These are phyloP conservation scores for Pholis gunnellus DNA, from an alignment of 2,113 vertebrate genomes.

Conservation along the genomic window DNA sequence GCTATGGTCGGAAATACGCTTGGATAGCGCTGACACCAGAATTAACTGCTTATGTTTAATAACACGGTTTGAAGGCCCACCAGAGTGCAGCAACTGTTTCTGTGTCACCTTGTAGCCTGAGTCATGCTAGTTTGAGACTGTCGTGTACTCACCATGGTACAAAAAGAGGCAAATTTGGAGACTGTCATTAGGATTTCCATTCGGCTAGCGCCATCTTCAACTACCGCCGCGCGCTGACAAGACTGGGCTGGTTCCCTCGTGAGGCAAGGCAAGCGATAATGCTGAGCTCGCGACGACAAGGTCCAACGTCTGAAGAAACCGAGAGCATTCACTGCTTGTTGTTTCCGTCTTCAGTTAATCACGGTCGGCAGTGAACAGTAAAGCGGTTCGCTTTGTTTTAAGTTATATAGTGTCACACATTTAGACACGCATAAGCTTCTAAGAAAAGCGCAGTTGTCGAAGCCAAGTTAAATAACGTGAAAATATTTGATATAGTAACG, in stretches of 20 bases:
- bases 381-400: background rate
- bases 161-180: constrained; percentile 98
- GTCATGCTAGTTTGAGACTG: background rate
- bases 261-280: constrained; percentile 58
- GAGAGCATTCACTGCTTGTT: constrained; percentile 9
- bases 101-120: too few species aligned
- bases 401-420: fast-evolving
- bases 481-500: background rate
- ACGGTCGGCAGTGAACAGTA: background rate
- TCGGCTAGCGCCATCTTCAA: constrained; percentile 96
- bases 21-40: constrained; percentile 63
- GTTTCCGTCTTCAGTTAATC: constrained; percentile 53
- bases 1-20: constrained; percentile 71
- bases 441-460: fast-evolving
- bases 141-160: constrained; percentile 94
- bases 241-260: constrained; percentile 74
- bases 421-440: fast-evolving
- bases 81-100: background rate
- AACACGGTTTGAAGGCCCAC: background rate
- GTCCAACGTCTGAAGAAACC: constrained; percentile 17
- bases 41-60: constrained; percentile 35
- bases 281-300: constrained; percentile 55
- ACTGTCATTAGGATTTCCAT: constrained; percentile 99
- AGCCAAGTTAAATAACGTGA: background rate
- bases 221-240: constrained; percentile 84